phyloP scores from a whole-genome alignment of 1,140 invertebrate species.

The Pseudomyrmex concolor region DNA sequence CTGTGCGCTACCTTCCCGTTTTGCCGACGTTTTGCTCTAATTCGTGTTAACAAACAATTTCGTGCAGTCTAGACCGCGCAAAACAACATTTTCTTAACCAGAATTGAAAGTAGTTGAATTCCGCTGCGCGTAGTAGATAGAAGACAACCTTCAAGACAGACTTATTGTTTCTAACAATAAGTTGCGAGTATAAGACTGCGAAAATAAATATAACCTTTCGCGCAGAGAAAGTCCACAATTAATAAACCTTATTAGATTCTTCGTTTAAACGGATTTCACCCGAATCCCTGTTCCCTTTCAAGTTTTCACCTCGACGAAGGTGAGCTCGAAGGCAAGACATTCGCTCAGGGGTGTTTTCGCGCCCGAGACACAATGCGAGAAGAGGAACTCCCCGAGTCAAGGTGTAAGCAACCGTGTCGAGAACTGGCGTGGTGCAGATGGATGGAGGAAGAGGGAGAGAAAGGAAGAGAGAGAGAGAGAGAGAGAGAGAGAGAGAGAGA shows the following conservation, averaged over 20 bases:
- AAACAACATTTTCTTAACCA: background rate
- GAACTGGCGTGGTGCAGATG: no score
- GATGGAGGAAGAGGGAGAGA: background rate
- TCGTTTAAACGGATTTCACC: background rate
- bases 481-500: background rate
- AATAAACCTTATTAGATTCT: conserved; percentile 11
- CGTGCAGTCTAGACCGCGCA: conserved; percentile 2
- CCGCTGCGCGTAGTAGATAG: background rate
- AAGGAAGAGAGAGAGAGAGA: background rate
- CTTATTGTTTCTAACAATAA: background rate
- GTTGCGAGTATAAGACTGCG: no score
- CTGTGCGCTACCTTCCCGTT: background rate
- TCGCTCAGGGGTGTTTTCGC: no score
- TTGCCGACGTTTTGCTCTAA: conserved; percentile 17
- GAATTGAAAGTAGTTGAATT: background rate
- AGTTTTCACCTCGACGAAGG: no score
- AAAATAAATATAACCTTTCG: background rate
- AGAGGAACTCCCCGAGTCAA: no score
- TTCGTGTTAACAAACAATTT: conserved; percentile 33
- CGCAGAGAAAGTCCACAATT: background rate
- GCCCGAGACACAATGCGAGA: no score
- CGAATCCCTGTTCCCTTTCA: no score
- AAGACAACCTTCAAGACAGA: background rate
- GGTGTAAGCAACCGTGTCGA: no score
- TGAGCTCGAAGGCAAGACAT: no score